phyloP scores from a whole-genome alignment of 2,888 invertebrate genomes.

The Saturnia japonica region DNA sequence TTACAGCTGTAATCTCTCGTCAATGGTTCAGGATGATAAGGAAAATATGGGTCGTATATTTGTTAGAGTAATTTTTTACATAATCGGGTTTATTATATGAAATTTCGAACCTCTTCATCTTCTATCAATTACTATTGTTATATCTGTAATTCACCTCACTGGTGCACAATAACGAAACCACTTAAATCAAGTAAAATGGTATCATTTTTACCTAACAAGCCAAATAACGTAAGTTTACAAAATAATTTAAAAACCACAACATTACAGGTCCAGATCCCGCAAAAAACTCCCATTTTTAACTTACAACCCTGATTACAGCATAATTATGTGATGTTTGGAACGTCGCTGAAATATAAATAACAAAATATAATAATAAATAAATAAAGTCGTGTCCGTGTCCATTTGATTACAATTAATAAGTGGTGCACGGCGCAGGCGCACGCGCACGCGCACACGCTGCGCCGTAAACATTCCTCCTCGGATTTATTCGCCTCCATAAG shows the following conservation, averaged over 20 bases:
- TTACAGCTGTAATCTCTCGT: constrained; percentile 40
- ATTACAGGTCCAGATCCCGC: too few species aligned
- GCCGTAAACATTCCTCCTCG: constrained; percentile 49
- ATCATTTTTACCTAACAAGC: too few species aligned
- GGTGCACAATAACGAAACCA: too few species aligned
- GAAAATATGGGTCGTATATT: background rate
- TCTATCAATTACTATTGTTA: too few species aligned
- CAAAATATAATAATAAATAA: constrained; percentile 19
- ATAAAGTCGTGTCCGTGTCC: constrained; percentile 26
- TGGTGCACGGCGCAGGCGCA: constrained; percentile 65
- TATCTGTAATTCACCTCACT: too few species aligned
- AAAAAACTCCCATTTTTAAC: too few species aligned
- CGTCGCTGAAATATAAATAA: background rate
- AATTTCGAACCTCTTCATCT: background rate
- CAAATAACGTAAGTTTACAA: too few species aligned
- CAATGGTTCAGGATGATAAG: constrained; percentile 16
- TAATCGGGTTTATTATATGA: background rate
- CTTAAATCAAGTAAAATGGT: too few species aligned
- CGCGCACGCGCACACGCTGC: constrained; percentile 53
- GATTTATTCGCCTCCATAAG: constrained; percentile 58
- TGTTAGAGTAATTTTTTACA: background rate
- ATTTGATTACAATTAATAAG: constrained; percentile 47
- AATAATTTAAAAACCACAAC: too few species aligned
- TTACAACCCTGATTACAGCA: too few species aligned
- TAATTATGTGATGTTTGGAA: background rate